A percentile compares a stretch with the other conserved stretches of the same genome.
These are phyloP conservation scores for Opisthocomus hoazin DNA, from an alignment of 2,113 vertebrate genomes.

Conservation along the genomic window DNA sequence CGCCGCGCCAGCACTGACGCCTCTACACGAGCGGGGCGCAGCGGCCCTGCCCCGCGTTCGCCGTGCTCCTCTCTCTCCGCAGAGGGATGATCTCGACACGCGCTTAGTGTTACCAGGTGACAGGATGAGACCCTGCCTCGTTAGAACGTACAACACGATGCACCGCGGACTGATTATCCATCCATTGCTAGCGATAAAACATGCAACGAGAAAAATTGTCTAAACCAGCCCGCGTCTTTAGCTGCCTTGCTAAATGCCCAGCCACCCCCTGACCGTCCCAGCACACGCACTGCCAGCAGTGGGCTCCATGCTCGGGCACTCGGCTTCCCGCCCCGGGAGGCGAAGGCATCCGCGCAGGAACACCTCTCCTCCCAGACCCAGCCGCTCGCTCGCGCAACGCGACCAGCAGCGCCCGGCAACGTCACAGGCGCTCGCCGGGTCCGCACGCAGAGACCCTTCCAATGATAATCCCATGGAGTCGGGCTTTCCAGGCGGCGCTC, in stretches of 20 bases:
- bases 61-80: background rate
- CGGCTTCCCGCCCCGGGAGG: conserved; percentile 50
- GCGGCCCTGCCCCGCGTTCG: background rate
- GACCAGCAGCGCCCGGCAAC: background rate
- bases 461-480: conserved; percentile 47
- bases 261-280: conserved; percentile 51
- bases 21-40: background rate
- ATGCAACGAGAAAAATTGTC: conserved; percentile 47
- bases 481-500: background rate
- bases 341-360: conserved; percentile 61
- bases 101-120: conserved; percentile 53
- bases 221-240: conserved; percentile 60
- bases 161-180: conserved; percentile 49
- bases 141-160: background rate
- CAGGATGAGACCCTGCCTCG: background rate
- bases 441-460: conserved; percentile 1
- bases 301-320: conserved; percentile 27
- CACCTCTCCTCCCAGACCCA: conserved; percentile 43
- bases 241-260: conserved; percentile 77
- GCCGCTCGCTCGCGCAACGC: conserved; percentile 25
- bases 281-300: conserved; percentile 74
- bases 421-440: conserved; percentile 53
- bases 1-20: background rate
- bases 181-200: conserved; percentile 31
- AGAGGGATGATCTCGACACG: background rate